A percentile compares a stretch with the other conserved stretches of the same genome.
These are phyloP conservation scores for Sinhomidia bicolor DNA, from an alignment of 2,888 invertebrate species.

Conservation along the genomic window DNA sequence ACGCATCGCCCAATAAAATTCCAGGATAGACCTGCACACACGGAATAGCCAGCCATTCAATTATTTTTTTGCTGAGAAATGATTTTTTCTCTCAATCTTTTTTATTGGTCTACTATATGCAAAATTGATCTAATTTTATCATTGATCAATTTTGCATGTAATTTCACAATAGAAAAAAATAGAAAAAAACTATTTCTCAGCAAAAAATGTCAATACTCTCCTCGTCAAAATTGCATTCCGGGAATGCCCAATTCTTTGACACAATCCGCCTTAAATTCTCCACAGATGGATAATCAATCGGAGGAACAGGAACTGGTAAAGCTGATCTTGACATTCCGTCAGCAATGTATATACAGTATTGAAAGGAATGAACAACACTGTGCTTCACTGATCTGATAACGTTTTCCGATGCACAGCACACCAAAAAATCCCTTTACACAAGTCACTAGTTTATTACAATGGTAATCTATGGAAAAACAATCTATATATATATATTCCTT, in stretches of 20 bases:
- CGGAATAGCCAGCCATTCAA: no score
- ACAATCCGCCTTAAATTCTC: conserved; percentile 73
- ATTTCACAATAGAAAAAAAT: no score
- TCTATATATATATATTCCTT: not conserved
- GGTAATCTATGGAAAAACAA: not conserved
- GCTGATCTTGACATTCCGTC: conserved; percentile 59
- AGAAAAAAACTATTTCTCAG: no score
- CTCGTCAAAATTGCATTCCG: conserved; percentile 82
- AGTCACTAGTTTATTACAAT: not conserved
- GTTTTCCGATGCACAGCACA: not conserved
- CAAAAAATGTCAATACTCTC: no score
- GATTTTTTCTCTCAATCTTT: no score
- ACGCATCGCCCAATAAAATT: conserved; percentile 83
- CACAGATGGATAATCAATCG: conserved; percentile 52
- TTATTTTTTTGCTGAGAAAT: no score
- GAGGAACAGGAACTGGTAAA: not conserved
- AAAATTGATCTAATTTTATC: no score
- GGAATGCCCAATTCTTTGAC: conserved; percentile 81
- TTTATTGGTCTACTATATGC: no score
- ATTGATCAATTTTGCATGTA: no score
- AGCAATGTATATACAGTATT: not conserved
- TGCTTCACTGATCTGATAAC: not conserved
- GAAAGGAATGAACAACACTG: not conserved
- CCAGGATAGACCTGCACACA: conserved; percentile 83
- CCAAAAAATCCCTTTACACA: not conserved